Conservation (phyloP, 2,888 invertebrate species). For the Stenoptilia bipunctidactyla region DNA sequence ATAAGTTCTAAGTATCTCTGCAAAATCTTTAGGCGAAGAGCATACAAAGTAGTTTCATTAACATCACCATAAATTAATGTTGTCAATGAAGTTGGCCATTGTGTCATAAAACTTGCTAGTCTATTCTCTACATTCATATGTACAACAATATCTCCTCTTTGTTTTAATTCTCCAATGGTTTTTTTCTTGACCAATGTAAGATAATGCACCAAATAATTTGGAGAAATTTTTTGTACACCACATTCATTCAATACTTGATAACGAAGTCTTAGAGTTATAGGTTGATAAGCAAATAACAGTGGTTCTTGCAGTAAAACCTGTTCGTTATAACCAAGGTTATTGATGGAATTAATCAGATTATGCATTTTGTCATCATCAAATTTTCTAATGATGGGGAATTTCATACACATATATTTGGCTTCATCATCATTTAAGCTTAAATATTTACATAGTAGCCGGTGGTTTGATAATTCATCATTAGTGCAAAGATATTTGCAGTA, state of each 20-base stretch:
- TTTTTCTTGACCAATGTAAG: slow-evolving; percentile 38
- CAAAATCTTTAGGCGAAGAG: slow-evolving; percentile 48
- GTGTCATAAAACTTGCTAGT: slow-evolving; percentile 50
- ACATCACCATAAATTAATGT: slow-evolving; percentile 42
- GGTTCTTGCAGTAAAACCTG: slow-evolving; percentile 36
- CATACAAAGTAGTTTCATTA: slow-evolving; percentile 32
- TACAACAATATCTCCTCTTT: slow-evolving; percentile 24
- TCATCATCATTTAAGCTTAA: slow-evolving; percentile 33
- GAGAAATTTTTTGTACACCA: slow-evolving; percentile 34
- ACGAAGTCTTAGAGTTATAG: slow-evolving; percentile 45
- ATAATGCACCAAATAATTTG: slow-evolving; percentile 31
- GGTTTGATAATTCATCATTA: slow-evolving; percentile 13
- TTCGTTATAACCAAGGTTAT: slow-evolving; percentile 35
- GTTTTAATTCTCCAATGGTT: slow-evolving; percentile 40
- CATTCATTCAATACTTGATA: slow-evolving; percentile 51
- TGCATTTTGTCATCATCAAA: slow-evolving; percentile 28
- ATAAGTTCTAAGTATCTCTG: slow-evolving; percentile 53
- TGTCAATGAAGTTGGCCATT: slow-evolving; percentile 62
- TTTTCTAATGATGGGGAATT: slow-evolving; percentile 42
- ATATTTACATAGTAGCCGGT: slow-evolving; percentile 27
- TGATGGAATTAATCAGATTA: slow-evolving; percentile 29
- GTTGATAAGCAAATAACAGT: slow-evolving; percentile 39
- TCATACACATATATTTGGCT: slow-evolving; percentile 39
- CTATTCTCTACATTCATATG: slow-evolving; percentile 48
- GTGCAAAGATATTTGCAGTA: slow-evolving; percentile 10